Base-by-base conservation (phyloP, 2,113 vertebrate genomes). In the Donacobius atricapilla region DNA sequence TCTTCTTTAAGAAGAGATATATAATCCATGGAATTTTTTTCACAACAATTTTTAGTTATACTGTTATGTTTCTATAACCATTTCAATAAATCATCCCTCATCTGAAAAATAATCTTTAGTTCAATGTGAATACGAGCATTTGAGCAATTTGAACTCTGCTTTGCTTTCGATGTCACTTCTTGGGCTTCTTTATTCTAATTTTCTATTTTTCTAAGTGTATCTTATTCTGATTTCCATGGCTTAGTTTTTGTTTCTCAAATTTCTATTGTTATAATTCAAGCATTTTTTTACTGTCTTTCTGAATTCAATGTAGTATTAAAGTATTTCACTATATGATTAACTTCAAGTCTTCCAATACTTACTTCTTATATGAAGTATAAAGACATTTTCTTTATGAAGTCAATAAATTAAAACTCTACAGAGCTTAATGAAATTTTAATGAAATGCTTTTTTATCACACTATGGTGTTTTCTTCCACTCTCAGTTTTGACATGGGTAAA, bases 271-370 rank as follows among this genome's bases (percentile, higher is more conserved):
- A 50, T 20, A 92, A 61, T 60, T 84, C 48, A 95, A 84, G 35
- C 15, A 48, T 75, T 87, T 89, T 89, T 83, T 11, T 82, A 42
- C 33, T 54, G 64, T 76, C n/a, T 82, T 89, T 93, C 94, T 68
- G 48, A 93, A 78, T 76, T 91, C 77, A 92, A 28, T 60, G 24
- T 50, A 61, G 33, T 51, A 76, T 72, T 96, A 91, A 84, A 94
- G 84, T 94, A 92, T 89, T 86, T 51, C 37, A 42, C 80, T 69
- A 24, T 75, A 45, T 85, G 91, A 94, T 89, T 94, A 92, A 84
- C 54, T 96, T 87, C 56, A 56, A 13, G 57, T 87, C 53, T 84
- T 95, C 84, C 44, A 47, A 48, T 75, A 53, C 61, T 93, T 89
- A 39, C 33, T 76, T 94, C 83, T 89, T 40, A 33, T 61, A 87